Conservation (phyloP, 1,140 invertebrate genomes). For the Atta colombica region DNA sequence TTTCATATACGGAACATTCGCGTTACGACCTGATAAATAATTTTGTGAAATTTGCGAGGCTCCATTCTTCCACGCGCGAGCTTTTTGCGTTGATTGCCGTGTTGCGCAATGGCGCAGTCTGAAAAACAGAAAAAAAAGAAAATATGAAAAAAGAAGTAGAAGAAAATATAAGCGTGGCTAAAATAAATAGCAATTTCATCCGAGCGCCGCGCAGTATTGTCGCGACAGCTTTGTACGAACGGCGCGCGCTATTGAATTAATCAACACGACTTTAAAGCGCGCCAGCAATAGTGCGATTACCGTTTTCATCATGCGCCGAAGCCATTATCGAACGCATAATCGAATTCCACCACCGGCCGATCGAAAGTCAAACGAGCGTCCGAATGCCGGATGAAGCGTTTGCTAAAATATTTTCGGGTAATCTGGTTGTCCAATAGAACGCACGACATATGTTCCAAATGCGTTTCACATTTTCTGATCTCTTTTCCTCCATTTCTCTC, state of each 20-base stretch:
- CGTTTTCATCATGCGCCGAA: slow-evolving; percentile 40
- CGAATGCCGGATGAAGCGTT: background rate
- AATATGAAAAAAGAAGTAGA: background rate
- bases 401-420: slow-evolving; percentile 51
- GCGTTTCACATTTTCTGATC: background rate
- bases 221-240: background rate
- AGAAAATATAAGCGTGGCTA: background rate
- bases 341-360: slow-evolving; percentile 43
- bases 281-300: slow-evolving; percentile 64
- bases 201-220: background rate
- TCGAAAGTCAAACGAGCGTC: slow-evolving; percentile 72
- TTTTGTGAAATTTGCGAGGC: background rate
- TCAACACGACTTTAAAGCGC: slow-evolving; percentile 68
- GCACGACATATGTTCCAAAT: slow-evolving; percentile 3
- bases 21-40: slow-evolving; percentile 53
- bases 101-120: background rate
- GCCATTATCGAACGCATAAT: slow-evolving; percentile 43
- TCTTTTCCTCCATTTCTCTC: background rate
- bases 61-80: background rate
- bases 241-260: slow-evolving; percentile 70
- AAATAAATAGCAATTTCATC: slow-evolving; percentile 23
- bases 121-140: background rate
- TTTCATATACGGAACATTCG: slow-evolving; percentile 20
- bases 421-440: background rate
- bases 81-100: background rate